Evolutionary conservation across 2,797 vertebrate genomes (phyloP), one percentile per base, ranked within the genome.

Genomic region (Cheirogaleus major): DNA sequence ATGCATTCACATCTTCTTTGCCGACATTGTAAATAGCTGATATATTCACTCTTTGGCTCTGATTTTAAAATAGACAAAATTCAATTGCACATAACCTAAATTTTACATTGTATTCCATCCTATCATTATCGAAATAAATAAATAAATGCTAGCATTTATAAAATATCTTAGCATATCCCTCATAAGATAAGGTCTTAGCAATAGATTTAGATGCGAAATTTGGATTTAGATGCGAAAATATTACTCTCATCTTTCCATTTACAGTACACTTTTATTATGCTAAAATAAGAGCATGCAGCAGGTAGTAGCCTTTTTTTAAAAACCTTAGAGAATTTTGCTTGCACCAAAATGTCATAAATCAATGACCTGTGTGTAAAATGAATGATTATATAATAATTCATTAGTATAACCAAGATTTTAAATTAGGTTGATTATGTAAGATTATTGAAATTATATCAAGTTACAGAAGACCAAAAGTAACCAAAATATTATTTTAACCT

Each of bases 401-500:
- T 57, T 81, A 85, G 7, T 11, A 69, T 73, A 89, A 25, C 23
- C 41, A 45, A 81, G 25, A 30, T 76, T 91, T 73, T 92, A 72
- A 65, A 69, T 96, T 87, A 78, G 23, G 4, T 67, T 93, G 48
- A 59, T 91, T 94, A 82, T 65, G 50, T 81, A 63, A 80, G 9
- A 85, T 63, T 63, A 2, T 73, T 90, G 7, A 88, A 91, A 87
- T 57, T 65, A 61, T 18, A 45, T 2, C 25, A 92, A 91, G 22
- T 10, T 79, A 59, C 25, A 65, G 2, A 4, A 91, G 17, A 86
- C 9, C 45, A 70, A 93, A 93, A 27, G 4, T 86, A 89, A 45
- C 5, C 72, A 89, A 87, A 84, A 70, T 41, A 57, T 38, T 22
- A 11, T 25, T 7, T 84, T 96, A 48, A 27, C 2, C 35, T 65